Evolutionary conservation across 2,797 vertebrate species (phyloP).

Genomic region (Chelmon rostratus): DNA sequence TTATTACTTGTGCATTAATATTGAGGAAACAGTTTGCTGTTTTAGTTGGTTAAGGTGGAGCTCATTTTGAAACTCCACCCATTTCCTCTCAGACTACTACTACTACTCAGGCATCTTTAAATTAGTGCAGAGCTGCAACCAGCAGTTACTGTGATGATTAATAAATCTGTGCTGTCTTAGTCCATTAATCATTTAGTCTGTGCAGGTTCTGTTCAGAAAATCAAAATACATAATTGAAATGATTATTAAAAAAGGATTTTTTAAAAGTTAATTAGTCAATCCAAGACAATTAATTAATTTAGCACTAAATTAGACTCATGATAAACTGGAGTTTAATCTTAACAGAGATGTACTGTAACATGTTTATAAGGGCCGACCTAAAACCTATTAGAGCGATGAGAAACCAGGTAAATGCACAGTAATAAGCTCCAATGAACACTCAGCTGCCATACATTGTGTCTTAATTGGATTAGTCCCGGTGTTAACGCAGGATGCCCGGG

Average conservation of each 20-base stretch:
- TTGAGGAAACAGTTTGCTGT: too few species aligned
- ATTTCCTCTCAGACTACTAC: too few species aligned
- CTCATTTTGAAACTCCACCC: too few species aligned
- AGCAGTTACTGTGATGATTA: background rate
- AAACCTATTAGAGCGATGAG: background rate
- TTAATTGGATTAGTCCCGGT: conserved; percentile 76
- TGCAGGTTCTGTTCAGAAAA: background rate
- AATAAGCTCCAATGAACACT: conserved; percentile 53
- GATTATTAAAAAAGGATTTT: background rate
- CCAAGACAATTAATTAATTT: background rate
- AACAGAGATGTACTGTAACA: background rate
- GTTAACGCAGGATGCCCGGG: conserved; percentile 59
- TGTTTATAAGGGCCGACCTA: background rate
- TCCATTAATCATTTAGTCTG: background rate
- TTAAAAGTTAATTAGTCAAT: too few species aligned
- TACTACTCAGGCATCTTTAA: background rate
- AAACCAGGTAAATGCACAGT: conserved; percentile 1
- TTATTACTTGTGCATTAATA: too few species aligned
- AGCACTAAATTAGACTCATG: background rate
- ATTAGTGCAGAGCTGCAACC: background rate
- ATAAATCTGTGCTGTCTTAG: too few species aligned
- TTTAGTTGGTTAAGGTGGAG: too few species aligned
- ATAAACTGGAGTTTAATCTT: background rate
- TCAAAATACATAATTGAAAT: background rate
- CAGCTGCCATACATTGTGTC: conserved; percentile 35